Evolutionary conservation across 2,888 invertebrate genomes (phyloP), one percentile per base, ranked within the genome.

Genomic region (Andrena flavipes): DNA sequence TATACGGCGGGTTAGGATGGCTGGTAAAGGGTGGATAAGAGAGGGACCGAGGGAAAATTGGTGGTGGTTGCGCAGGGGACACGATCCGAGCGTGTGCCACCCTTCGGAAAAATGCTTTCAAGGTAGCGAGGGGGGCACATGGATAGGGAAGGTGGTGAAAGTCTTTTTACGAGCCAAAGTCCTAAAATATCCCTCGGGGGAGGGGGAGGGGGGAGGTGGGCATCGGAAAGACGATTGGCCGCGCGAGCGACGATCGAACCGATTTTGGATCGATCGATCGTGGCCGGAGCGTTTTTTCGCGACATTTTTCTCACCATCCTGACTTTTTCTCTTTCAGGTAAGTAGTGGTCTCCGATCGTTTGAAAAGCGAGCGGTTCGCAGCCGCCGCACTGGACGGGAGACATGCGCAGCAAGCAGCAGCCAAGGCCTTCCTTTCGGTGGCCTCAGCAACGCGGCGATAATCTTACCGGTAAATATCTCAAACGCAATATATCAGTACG

Each of bases 371-470:
- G 93, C 94, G 94, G 92, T 90, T 90, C 88, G 88, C 89, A 88
- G 89, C 90, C 89, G 92, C 91, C 91, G 92, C 90, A 89, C 89
- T 92, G 92, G 95, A 95, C 90, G 90, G 92, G 90, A 93, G 93
- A 93, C 93, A 96, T 96, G 96, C 96, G 96, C 94, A 96, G 96
- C 94, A 96, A 96, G 95, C 96, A 96, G 94, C 96, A 96, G 94
- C 96, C 96, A 92, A 95, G 96, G 93, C 96, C 96, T 87, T 96
- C 96, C 91, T 96, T 96, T 94, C 96, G 96, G 94, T 96, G 96
- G 96, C 95, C 95, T 92, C 94, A 94, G 89, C 95, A 95, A 94
- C 94, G 95, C 92, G 95, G 95, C 94, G 96, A 96, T 94, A 96
- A 96, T 95, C 96, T 93, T 91, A 93, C 93, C 92, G 94, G 94